These are phyloP conservation scores for Tragelaphus scriptus DNA, from an alignment of 2,113 vertebrate species.

Conservation along the genomic window DNA sequence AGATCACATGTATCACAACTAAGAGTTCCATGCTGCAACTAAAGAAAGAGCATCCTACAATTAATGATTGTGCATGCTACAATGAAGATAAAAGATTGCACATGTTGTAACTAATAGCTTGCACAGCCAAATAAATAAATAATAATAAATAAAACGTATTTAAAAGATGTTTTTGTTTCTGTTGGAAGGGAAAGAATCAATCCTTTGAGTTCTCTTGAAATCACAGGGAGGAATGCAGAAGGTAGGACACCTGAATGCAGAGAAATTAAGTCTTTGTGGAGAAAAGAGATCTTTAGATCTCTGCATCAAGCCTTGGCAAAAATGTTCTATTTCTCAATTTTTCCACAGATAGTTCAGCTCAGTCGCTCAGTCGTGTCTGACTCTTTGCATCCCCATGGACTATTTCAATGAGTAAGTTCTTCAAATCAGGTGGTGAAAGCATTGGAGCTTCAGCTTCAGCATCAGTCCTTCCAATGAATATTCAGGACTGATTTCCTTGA, in stretches of 20 bases:
- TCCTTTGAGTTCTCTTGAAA: neutral
- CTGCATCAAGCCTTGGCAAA: neutral
- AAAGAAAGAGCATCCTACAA: neutral
- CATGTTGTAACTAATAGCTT: neutral
- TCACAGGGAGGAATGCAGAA: neutral
- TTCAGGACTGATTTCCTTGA: neutral
- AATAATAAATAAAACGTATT: neutral
- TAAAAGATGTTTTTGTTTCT: neutral
- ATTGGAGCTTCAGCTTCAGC: neutral
- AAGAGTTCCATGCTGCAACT: neutral
- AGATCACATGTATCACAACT: neutral
- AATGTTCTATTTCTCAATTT: neutral
- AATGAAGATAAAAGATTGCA: neutral
- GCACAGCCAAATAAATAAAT: neutral
- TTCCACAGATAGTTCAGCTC: neutral
- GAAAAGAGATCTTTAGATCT: neutral
- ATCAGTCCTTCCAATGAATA: neutral
- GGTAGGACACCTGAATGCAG: neutral
- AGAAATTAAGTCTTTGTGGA: neutral
- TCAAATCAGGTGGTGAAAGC: neutral
- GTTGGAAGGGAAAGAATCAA: neutral
- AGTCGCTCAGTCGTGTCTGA: rapidly evolving
- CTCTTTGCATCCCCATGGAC: neutral
- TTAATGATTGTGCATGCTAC: neutral
- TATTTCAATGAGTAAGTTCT: neutral